Evolutionary conservation across 2,797 vertebrate genomes (phyloP).

Genomic region (Sarcophilus harrisii): DNA sequence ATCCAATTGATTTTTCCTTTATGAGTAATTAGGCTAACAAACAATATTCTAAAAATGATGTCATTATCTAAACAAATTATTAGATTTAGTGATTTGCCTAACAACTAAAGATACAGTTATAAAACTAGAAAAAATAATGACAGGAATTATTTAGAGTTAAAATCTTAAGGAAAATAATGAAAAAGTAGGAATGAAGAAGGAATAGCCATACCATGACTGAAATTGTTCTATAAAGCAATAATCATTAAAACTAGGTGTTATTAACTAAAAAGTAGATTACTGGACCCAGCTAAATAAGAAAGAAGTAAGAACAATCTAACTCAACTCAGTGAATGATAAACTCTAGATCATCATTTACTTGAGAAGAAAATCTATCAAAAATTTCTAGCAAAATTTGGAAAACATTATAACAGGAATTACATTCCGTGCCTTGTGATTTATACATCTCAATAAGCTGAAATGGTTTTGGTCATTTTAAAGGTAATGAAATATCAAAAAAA

Average conservation of each 20-base stretch:
- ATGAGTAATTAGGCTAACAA: background rate
- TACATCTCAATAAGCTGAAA: background rate
- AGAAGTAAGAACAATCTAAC: background rate
- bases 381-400: background rate
- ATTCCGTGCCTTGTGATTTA: background rate
- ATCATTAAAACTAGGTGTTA: background rate
- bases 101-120: background rate
- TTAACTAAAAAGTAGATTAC: background rate
- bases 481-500: background rate
- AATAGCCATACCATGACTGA: background rate
- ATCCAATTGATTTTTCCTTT: background rate
- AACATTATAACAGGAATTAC: background rate
- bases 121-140: background rate
- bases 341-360: background rate
- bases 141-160: background rate
- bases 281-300: background rate
- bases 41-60: background rate
- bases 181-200: background rate
- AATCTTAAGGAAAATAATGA: background rate
- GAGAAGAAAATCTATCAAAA: background rate
- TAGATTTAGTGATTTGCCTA: background rate
- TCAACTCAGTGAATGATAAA: background rate
- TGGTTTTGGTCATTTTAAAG: background rate
- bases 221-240: background rate
- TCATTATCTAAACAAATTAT: background rate